Base-by-base conservation (phyloP, 1,140 invertebrate genomes). In the Halyomorpha halys region DNA sequence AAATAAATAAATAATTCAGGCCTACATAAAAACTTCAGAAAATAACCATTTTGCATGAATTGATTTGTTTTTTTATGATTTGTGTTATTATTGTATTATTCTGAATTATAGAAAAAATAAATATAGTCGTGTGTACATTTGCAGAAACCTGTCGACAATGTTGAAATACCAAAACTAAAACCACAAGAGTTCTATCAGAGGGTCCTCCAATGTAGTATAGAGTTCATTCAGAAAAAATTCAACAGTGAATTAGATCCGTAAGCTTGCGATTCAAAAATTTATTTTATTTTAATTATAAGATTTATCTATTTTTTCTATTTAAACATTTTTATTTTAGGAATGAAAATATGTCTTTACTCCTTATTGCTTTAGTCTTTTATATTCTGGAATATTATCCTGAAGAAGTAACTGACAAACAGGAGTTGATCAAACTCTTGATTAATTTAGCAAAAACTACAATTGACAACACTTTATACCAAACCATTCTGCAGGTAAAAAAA, bases 181-280 rank as follows among this genome's bases (percentile, higher is more conserved):
- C 39, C 65, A 15, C 60, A 62, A 19, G 65, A 65, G 11, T 65
- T 61, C 44, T 62, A 59, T 56, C 63, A 67, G 49, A 67, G 51
- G 53, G 18, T 67, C 8, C 45, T 69, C 64, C 80, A 83, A 18
- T 72, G 84, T 51, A 79, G 84, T 51, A 78, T 83, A 30, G 84
- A 88, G 65, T 89, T 87, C 70, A 79, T 89, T 68, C 77, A 83
- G 69, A 81, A 80, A 63, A 80, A 87, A 73, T 77, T 86, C 19
- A 78, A 80, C 64, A 72, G 74, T 66, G 75, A 78, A 69, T 68
- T 70, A 66, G 68, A 76, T 62, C 74, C 74, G 80, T 81, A 72
- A 73, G 76, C 75, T 71, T 70, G 18, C 3, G 2, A 47, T 19
- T n/a, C 18, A n/a, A 5, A 15, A n/a, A 47, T 5, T 14, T 19